Base-by-base conservation (phyloP, 2,888 invertebrate genomes). In the Melinopterus prodromus region DNA sequence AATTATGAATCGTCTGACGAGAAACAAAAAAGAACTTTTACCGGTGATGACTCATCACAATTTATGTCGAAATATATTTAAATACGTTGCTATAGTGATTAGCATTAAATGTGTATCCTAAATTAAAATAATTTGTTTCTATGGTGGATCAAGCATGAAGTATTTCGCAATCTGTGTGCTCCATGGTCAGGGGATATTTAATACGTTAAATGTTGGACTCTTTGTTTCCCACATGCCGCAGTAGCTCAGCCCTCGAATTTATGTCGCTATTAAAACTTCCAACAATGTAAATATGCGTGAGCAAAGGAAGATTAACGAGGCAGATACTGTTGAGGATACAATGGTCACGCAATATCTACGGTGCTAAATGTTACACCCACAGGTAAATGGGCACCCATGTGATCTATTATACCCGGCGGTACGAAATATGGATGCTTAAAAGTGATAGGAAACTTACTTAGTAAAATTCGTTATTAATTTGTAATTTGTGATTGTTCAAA, bases 211-310 rank as follows among this genome's bases (percentile, higher is more conserved):
- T 9, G 74, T 78, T 78, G 26, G 7, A 71, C 78, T 16, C 69
- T 74, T 78, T 78, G 78, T 78, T 74, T 74, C 74, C 9, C 75
- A 75, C 74, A 69, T 78, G 26, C 69, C 70, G 70, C 69, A 74
- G 70, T 70, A 37, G 75, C 70, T 78, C 75, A 16, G 75, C 70
- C 16, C 37, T 16, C 14, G 76, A 75, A 78, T 78, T 78, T 78
- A 78, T 78, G 78, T 75, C 70, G 75, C 78, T 78, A 78, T 78
- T 78, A 78, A 78, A 78, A 78, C 75, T 78, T 78, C 78, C 75
- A 75, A 78, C 78, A 78, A 75, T 78, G 78, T 78, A 78, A 78
- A 78, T 75, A 78, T 78, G 78, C 78, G 78, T 78, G 78, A 78
- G 78, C 70, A 16, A 72, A 78, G 38, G 36, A 70, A 78, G 78